Evolutionary conservation across 2,797 vertebrate genomes (phyloP), one percentile per base, ranked within the genome.

Genomic region (Sebastes melanostomus): DNA sequence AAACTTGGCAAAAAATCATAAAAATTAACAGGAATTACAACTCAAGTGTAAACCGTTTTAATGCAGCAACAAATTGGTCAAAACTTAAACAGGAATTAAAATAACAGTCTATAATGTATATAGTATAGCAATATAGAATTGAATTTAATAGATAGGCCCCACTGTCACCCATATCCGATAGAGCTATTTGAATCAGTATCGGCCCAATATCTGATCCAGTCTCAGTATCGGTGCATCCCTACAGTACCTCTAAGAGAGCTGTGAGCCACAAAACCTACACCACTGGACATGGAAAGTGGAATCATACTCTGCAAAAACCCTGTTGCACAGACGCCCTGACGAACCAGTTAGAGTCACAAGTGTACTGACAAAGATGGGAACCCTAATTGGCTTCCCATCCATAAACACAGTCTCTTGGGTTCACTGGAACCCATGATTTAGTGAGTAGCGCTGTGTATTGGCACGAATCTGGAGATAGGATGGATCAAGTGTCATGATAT

Each of bases 91-190:
- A 42, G 6, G 38, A 42, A 42, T 42, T 46, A 46, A 46, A 46
- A 46, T 46, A 3, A 46, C 0, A 46, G 42, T 4, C 16, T 18
- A 46, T 46, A 46, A 46, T 46, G 0, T 0, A 46, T 46, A 46
- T 46, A 46, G 7, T 18, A 18, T 46, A 46, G 2, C 42, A 0
- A 18, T 46, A 46, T 46, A 46, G 42, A 46, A 46, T 46, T 46
- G 0, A 46, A 46, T 46, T 46, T 0, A 46, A 46, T 46, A 2
- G 42, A 18, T 46, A 1, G 42, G 0, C 42, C 42, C 42, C 42
- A 46, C 7, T 0, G 3, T 46, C 42, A 46, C 0, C 42, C 1
- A 46, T 46, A 18, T 46, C 42, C 3, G 0, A 46, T 46, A 18
- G 16, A 46, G 42, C 42, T 46, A 46, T 18, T 46, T 46, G 0